phyloP scores from a whole-genome alignment of 2,797 vertebrate species.

The Podargus strigoides region DNA sequence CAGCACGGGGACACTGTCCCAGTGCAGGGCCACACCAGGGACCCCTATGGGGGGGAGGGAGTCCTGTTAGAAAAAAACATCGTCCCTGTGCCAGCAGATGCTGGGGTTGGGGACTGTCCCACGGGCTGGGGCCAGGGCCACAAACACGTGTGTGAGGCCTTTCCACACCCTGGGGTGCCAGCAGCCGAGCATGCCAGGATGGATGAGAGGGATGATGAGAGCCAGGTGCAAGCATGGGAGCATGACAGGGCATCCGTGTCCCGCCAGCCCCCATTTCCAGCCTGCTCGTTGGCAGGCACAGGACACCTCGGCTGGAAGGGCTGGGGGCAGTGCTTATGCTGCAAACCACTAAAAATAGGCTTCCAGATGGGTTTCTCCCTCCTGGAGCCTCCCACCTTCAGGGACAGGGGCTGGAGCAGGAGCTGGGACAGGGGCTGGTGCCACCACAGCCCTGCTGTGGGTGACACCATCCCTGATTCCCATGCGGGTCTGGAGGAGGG shows the following conservation, averaged over 20 bases:
- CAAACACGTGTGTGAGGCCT: fast-evolving
- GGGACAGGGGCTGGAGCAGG: neutral
- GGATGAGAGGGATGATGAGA: neutral
- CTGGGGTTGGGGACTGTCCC: neutral
- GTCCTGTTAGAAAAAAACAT: neutral
- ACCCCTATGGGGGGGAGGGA: neutral
- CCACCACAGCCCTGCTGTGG: neutral
- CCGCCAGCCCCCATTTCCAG: neutral
- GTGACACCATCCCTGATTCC: neutral
- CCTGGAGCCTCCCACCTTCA: neutral
- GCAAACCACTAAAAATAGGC: neutral
- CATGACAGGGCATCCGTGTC: neutral
- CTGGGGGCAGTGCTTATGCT: neutral
- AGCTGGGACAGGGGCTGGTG: neutral
- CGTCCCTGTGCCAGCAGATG: neutral
- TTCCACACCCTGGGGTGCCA: fast-evolving
- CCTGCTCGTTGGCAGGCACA: fast-evolving
- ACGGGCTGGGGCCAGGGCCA: neutral
- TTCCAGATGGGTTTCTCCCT: neutral
- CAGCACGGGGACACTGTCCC: neutral
- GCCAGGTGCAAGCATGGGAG: fast-evolving
- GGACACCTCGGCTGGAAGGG: neutral
- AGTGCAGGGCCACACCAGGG: neutral
- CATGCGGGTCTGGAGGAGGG: neutral
- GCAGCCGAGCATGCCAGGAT: fast-evolving